Evolutionary conservation across 2,888 invertebrate genomes (phyloP).

Genomic region (Odontomyia ornata): DNA sequence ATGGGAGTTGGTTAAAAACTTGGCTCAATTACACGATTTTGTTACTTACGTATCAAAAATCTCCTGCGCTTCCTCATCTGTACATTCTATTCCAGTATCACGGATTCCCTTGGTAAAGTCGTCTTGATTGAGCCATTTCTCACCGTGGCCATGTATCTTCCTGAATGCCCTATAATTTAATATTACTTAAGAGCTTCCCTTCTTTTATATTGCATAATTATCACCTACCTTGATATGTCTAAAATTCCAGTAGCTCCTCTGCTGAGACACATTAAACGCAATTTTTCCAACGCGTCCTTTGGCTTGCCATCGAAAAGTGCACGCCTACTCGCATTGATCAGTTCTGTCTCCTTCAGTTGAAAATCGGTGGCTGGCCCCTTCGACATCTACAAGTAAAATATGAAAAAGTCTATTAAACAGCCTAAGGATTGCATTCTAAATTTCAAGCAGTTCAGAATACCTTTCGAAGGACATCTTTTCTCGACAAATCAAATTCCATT

Average conservation of each 20-base stretch:
- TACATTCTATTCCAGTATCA: conserved; percentile 78
- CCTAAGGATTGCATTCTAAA: not conserved
- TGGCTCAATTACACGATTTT: too few species aligned
- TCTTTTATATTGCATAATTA: conserved; percentile 50
- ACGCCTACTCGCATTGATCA: conserved; percentile 78
- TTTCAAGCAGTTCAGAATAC: not conserved
- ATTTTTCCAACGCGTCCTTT: conserved; percentile 82
- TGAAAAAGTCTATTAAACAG: not conserved
- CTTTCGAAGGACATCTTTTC: conserved; percentile 6
- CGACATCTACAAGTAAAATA: conserved; percentile 30
- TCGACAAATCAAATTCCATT: conserved; percentile 23
- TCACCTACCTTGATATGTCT: conserved; percentile 79
- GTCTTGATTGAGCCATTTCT: conserved; percentile 78
- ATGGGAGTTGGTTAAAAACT: too few species aligned
- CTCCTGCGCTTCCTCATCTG: conserved; percentile 63
- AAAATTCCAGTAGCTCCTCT: conserved; percentile 90
- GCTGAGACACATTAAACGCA: conserved; percentile 83
- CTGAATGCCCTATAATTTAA: conserved; percentile 76
- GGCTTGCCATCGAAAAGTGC: conserved; percentile 69
- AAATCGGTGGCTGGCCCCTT: conserved; percentile 37
- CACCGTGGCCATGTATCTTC: conserved; percentile 92
- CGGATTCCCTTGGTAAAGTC: conserved; percentile 84
- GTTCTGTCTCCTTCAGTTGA: conserved; percentile 71
- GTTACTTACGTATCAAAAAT: conserved; percentile 58
- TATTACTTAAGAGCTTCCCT: not conserved